Evolutionary conservation across 2,888 invertebrate genomes (phyloP).

Genomic region (Plusia festucae): DNA sequence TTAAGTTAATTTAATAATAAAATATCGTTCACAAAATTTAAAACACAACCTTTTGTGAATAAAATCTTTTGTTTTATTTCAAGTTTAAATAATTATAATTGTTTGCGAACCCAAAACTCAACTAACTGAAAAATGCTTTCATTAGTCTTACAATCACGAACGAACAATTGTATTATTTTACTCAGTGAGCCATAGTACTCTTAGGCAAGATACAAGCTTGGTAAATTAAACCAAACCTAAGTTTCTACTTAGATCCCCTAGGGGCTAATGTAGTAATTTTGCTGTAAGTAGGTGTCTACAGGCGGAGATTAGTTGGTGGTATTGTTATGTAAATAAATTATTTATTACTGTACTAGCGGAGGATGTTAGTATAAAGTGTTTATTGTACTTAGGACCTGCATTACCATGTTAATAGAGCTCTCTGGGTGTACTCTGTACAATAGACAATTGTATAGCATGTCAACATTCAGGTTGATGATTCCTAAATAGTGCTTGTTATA

Average conservation of each 20-base stretch:
- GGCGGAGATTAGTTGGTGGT: slow-evolving; percentile 68
- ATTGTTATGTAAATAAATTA: slow-evolving; percentile 80
- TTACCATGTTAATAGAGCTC: slow-evolving; percentile 38
- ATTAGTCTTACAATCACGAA: too few species aligned
- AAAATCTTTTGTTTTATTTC: too few species aligned
- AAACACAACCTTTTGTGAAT: too few species aligned
- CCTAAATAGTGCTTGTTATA: too few species aligned
- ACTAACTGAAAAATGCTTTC: too few species aligned
- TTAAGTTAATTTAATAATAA: too few species aligned
- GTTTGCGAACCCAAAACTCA: too few species aligned
- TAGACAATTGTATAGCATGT: neutral
- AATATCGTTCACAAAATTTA: too few species aligned
- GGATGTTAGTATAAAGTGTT: slow-evolving; percentile 30
- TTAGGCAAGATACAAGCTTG: slow-evolving; percentile 28
- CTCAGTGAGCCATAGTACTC: neutral
- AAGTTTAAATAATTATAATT: too few species aligned
- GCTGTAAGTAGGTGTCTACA: slow-evolving; percentile 74
- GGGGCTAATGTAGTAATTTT: slow-evolving; percentile 69
- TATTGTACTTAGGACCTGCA: slow-evolving; percentile 23
- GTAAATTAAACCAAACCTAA: slow-evolving; percentile 25
- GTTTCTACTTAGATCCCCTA: slow-evolving; percentile 40
- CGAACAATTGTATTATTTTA: neutral
- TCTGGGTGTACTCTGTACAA: neutral
- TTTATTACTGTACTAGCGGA: slow-evolving; percentile 57
- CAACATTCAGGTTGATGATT: neutral